Evolutionary conservation across 2,113 vertebrate species (phyloP).

Genomic region (Anolis carolinensis): DNA sequence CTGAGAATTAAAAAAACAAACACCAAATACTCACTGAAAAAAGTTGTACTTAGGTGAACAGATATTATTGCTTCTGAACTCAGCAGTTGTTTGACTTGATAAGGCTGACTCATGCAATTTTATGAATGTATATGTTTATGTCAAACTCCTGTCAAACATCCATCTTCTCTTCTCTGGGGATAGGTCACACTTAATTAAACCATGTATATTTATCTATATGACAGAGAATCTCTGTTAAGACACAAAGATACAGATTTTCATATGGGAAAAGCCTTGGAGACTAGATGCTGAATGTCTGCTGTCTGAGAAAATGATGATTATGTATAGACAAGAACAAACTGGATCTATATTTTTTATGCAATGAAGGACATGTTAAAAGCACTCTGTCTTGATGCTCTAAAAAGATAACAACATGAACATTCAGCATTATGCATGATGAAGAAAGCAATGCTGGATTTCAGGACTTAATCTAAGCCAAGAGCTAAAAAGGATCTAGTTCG

Average conservation of each 20-base stretch:
- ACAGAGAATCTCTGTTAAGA: not conserved
- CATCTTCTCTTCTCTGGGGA: slow-evolving; percentile 10
- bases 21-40: no score
- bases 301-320: not conserved
- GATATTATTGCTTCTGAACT: slow-evolving; percentile 7
- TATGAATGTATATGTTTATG: not conserved
- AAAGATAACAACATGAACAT: not conserved
- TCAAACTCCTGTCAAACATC: slow-evolving; percentile 15
- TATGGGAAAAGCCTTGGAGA: not conserved
- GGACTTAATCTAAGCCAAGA: not conserved
- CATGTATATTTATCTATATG: slow-evolving; percentile 6
- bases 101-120: not conserved
- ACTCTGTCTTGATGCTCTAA: not conserved
- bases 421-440: not conserved
- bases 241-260: not conserved
- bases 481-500: not conserved
- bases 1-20: no score
- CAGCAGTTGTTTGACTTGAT: not conserved
- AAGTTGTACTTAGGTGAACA: not conserved
- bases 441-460: not conserved
- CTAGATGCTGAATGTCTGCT: not conserved
- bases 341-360: not conserved
- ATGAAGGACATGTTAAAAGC: not conserved
- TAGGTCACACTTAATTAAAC: slow-evolving; percentile 7
- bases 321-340: not conserved